Percentiles rank a stretch among this genome's conserved stretches.
phyloP scores from a whole-genome alignment of 2,888 invertebrate genomes.

The Alloscopus bannaensis region DNA sequence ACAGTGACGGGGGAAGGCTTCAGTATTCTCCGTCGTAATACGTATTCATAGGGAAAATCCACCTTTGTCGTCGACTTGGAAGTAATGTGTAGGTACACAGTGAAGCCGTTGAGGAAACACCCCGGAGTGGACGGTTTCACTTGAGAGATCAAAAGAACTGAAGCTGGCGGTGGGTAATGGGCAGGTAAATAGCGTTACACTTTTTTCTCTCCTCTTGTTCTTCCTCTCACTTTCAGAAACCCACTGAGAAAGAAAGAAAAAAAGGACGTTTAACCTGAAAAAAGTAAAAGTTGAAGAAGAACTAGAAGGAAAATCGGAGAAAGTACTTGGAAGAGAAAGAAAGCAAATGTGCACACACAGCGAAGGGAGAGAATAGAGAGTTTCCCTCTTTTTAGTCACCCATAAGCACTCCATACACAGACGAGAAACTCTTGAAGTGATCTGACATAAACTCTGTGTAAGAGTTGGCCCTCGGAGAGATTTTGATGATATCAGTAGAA shows the following conservation, averaged over 20 bases:
- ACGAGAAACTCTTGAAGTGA: conserved; percentile 2
- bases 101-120: conserved; percentile 26
- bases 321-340: conserved; percentile 4
- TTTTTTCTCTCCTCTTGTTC: too few relatives aligned
- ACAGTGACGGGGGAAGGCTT: too few relatives aligned
- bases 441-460: conserved; percentile 15
- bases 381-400: not conserved
- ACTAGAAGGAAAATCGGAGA: conserved; percentile 1
- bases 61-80: too few relatives aligned
- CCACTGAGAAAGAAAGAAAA: not conserved
- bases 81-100: conserved; percentile 16
- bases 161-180: conserved; percentile 55
- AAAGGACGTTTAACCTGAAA: too few relatives aligned
- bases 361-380: conserved; percentile 1
- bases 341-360: conserved; percentile 1
- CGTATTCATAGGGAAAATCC: too few relatives aligned
- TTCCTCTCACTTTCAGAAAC: too few relatives aligned
- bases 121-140: conserved; percentile 43
- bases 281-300: not conserved
- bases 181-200: conserved; percentile 55
- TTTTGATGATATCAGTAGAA: conserved; percentile 35
- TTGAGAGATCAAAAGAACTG: conserved; percentile 57
- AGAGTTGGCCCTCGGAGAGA: conserved; percentile 43
- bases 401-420: not conserved
- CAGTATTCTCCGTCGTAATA: too few relatives aligned